Base-by-base conservation (phyloP, 1,140 invertebrate genomes). In the Cherax quadricarinatus region DNA sequence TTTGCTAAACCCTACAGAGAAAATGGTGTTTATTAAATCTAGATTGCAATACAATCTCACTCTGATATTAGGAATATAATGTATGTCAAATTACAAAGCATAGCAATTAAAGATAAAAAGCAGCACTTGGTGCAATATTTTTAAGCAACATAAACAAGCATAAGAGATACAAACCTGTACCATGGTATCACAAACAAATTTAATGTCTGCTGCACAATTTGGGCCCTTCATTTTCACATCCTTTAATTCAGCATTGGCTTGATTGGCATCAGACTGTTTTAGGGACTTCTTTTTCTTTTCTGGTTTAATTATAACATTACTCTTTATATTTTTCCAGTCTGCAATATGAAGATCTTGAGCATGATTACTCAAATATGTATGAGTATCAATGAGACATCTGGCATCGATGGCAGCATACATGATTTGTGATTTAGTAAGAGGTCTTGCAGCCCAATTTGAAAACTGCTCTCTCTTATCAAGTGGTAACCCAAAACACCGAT, bases 171-270 rank as follows among this genome's bases (percentile, higher is more conserved):
- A 49, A 48, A 91, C 89, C 89, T 91, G 89, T 3, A 91, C 21
- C 89, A 91, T 91, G 16, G 82, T 91, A 70, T 91, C 89, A 91
- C 89, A 91, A 14, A 91, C 48, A 51, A 91, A 84, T 3, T 85
- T 51, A 53, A 91, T 81, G 49, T 91, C 84, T 81, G 73, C 70
- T 70, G 89, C 89, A 18, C 24, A 51, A 48, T 86, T 48, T 49
- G 89, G 84, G 18, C 82, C 48, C 78, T 51, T 91, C 16, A 48
- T 49, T 75, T n/a, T 62, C 75, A 81, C 21, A 12, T 82, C 18
- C 18, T 48, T 80, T 57, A 41, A 24, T 41, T 30, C 48, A 10
- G 73, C 24, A 21, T 91, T 70, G 2, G 6, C 12, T 16, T 49
- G 21, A 60, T 14, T 78, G 24, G 30, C 48, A 12, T 66, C 3